phyloP scores from a whole-genome alignment of 2,113 vertebrate species.

The Coryphaenoides rupestris region DNA sequence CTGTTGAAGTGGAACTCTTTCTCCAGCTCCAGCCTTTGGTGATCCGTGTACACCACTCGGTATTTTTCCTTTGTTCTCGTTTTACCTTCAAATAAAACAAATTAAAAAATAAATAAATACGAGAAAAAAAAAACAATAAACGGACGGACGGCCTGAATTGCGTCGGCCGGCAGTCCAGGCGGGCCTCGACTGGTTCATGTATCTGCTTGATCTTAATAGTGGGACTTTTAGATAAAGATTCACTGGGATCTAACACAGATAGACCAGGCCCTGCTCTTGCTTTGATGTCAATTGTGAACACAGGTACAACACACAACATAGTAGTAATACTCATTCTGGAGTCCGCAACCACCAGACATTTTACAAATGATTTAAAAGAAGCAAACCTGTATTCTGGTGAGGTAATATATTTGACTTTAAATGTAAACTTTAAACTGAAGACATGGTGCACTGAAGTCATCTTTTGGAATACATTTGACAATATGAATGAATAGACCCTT shows the following conservation, averaged over 20 bases:
- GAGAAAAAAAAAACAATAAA: too few relatives aligned
- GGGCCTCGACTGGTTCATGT: conserved; percentile 32
- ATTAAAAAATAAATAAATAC: background rate
- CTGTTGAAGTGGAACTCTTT: conserved; percentile 96
- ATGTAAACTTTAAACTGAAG: too few relatives aligned
- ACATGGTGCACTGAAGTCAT: too few relatives aligned
- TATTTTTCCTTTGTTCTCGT: conserved; percentile 98
- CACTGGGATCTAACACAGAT: conserved; percentile 34
- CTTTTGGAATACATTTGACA: too few relatives aligned
- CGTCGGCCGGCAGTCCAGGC: too few relatives aligned
- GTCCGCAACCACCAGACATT: conserved; percentile 78
- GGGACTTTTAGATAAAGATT: conserved; percentile 45
- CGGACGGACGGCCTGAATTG: too few relatives aligned
- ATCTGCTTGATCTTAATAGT: conserved; percentile 44
- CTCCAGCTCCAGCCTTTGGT: conserved; percentile 92
- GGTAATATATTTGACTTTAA: too few relatives aligned
- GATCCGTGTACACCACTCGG: conserved; percentile 92
- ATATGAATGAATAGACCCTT: too few relatives aligned
- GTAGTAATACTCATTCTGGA: conserved; percentile 9
- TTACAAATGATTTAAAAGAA: too few relatives aligned
- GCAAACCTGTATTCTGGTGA: too few relatives aligned
- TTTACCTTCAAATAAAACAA: conserved; percentile 76
- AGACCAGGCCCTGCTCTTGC: conserved; percentile 71
- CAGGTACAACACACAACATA: conserved; percentile 40
- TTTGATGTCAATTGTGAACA: conserved; percentile 77